Conservation (phyloP, 2,113 vertebrate genomes). For the Saimiri boliviensis region DNA sequence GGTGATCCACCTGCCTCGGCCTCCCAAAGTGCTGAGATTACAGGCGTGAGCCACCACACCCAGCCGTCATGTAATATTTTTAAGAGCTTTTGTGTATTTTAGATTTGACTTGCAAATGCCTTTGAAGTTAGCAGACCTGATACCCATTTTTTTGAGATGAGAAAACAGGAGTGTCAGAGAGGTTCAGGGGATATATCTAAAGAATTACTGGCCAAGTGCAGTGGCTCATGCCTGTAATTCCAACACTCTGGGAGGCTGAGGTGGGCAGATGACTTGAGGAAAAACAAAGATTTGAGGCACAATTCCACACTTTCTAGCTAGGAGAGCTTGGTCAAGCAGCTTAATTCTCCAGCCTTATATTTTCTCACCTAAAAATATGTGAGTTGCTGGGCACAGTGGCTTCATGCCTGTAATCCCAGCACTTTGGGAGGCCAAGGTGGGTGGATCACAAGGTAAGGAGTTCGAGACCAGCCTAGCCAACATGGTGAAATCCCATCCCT, state of each 20-base stretch:
- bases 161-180: not conserved
- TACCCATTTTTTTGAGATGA: not conserved
- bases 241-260: too few species aligned
- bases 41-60: too few species aligned
- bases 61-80: not conserved
- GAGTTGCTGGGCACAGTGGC: too few species aligned
- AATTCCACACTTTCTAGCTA: accelerated
- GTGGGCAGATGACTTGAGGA: too few species aligned
- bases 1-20: too few species aligned
- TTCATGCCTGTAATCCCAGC: too few species aligned
- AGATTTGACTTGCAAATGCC: not conserved
- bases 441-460: too few species aligned
- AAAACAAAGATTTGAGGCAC: not conserved
- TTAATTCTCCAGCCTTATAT: not conserved
- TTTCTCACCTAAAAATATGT: not conserved
- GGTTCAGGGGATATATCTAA: not conserved
- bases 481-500: too few species aligned
- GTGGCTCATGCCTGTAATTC: too few species aligned
- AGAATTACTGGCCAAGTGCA: not conserved
- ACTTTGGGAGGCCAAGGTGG: too few species aligned
- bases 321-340: not conserved
- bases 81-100: not conserved
- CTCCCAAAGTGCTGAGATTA: too few species aligned
- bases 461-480: too few species aligned
- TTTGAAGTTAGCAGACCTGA: not conserved